phyloP scores from a whole-genome alignment of 2,113 vertebrate genomes.

The Axis porcinus region DNA sequence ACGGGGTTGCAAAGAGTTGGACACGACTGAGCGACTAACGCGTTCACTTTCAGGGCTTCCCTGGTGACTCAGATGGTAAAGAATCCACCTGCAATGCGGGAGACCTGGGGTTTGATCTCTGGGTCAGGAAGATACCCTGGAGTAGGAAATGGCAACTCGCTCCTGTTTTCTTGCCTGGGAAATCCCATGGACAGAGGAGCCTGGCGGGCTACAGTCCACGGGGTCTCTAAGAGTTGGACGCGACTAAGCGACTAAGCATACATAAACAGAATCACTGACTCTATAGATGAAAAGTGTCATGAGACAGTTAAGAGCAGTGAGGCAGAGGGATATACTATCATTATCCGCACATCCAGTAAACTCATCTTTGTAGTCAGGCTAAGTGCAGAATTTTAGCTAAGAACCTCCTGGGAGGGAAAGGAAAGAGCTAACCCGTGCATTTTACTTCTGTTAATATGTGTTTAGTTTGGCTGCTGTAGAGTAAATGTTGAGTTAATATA shows the following conservation, averaged over 20 bases:
- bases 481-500: background rate
- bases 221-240: background rate
- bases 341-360: background rate
- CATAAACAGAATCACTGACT: background rate
- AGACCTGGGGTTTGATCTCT: background rate
- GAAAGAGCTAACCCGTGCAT: background rate
- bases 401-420: background rate
- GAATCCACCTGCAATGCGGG: background rate
- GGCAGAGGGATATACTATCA: background rate
- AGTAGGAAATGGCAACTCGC: background rate
- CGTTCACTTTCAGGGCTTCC: background rate
- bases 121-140: fast-evolving
- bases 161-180: background rate
- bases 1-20: background rate
- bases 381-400: background rate
- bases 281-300: background rate
- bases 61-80: background rate
- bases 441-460: background rate
- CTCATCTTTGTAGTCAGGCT: background rate
- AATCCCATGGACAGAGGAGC: background rate
- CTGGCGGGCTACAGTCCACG: background rate
- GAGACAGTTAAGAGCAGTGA: background rate
- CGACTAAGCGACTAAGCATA: background rate
- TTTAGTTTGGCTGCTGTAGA: background rate
- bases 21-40: fast-evolving